Evolutionary conservation across 2,113 vertebrate genomes (phyloP).

Genomic region (Oceanites oceanicus): DNA sequence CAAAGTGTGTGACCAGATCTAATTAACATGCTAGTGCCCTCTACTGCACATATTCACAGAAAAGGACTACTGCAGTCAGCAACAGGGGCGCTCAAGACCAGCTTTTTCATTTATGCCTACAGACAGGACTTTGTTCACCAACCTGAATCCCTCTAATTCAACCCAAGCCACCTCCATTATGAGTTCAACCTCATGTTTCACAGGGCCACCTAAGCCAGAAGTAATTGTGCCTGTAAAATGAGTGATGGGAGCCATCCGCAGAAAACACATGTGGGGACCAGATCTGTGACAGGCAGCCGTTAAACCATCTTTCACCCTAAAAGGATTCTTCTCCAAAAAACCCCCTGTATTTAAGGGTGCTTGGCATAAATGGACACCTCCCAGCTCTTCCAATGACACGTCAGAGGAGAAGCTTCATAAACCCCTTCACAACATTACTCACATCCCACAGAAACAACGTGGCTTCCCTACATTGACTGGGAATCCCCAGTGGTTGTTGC

Average conservation of each 20-base stretch:
- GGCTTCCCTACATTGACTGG: neutral
- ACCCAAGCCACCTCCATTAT: neutral
- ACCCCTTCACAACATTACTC: neutral
- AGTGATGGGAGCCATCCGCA: neutral
- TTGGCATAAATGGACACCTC: neutral
- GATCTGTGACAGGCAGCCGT: neutral
- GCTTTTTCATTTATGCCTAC: neutral
- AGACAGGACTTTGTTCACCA: neutral
- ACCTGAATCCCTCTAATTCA: neutral
- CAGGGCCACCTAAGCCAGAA: neutral
- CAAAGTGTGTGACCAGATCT: neutral
- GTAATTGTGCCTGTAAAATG: neutral
- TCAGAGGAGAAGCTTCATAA: neutral
- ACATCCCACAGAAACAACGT: neutral
- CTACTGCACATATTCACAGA: neutral
- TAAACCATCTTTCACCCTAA: neutral
- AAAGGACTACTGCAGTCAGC: neutral
- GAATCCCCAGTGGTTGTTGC: neutral
- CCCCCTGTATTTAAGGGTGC: neutral
- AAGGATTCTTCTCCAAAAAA: neutral
- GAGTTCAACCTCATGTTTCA: neutral
- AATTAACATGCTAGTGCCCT: neutral
- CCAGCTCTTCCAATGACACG: neutral
- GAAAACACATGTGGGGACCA: rapidly evolving
- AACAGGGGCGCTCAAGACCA: neutral